Conservation (phyloP, 53 echinoderm and acorn worm genomes). For the Mesocentrotus franciscanus region DNA sequence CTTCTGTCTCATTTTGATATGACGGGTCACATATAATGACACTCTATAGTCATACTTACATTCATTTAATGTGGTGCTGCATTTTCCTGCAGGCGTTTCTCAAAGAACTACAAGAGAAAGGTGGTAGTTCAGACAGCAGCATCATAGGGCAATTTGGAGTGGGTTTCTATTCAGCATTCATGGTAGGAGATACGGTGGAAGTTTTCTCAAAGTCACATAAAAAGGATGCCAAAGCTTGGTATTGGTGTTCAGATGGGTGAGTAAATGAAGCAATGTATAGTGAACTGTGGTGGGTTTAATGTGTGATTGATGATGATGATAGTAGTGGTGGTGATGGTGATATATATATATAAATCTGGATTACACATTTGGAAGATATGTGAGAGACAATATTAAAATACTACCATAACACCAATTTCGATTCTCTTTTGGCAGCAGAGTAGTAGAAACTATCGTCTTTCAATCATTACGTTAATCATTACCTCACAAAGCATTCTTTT, state of each 20-base stretch:
- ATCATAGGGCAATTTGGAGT: slow-evolving; percentile 99
- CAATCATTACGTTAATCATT: too few relatives aligned
- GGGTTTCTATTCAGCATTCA: slow-evolving; percentile 96
- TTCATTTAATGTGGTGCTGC: background rate
- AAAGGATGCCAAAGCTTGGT: slow-evolving; percentile 78
- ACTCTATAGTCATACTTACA: too few relatives aligned
- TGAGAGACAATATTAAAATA: too few relatives aligned
- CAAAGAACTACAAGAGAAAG: slow-evolving; percentile 77
- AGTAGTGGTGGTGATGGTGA: background rate
- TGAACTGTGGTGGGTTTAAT: background rate
- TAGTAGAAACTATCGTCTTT: too few relatives aligned
- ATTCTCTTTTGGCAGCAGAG: too few relatives aligned
- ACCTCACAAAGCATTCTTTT: too few relatives aligned
- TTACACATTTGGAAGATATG: too few relatives aligned
- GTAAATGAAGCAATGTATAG: background rate
- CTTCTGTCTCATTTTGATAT: too few relatives aligned
- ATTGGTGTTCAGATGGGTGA: slow-evolving; percentile 97
- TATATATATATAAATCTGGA: background rate
- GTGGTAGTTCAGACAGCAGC: slow-evolving; percentile 63
- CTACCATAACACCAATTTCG: too few relatives aligned
- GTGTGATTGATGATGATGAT: slow-evolving; percentile 9
- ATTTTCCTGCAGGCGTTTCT: slow-evolving; percentile 85
- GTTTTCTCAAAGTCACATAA: slow-evolving; percentile 86
- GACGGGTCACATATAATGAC: background rate
- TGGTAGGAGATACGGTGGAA: slow-evolving; percentile 93